Conservation (phyloP, 2,113 vertebrate genomes). For the Castor canadensis region DNA sequence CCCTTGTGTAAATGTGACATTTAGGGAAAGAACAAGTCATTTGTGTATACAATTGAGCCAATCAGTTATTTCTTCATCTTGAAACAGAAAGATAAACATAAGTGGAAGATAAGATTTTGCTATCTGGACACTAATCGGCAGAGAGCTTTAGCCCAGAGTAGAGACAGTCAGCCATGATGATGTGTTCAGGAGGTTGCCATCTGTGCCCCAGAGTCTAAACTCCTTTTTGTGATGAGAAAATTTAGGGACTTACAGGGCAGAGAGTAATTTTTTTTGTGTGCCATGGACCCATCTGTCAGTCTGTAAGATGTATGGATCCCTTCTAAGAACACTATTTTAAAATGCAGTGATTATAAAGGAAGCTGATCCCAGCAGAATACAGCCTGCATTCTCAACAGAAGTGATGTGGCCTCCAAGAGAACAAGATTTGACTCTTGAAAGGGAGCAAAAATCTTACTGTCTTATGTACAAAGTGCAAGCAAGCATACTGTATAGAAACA, state of each 20-base stretch:
- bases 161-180: background rate
- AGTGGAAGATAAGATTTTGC: background rate
- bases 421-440: background rate
- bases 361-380: background rate
- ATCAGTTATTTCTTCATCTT: background rate
- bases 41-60: background rate
- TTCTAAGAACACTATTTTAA: conserved; percentile 25
- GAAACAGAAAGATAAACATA: conserved; percentile 23
- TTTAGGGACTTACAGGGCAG: background rate
- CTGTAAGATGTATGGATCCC: background rate
- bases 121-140: background rate
- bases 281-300: background rate
- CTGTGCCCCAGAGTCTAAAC: background rate
- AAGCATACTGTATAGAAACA: background rate
- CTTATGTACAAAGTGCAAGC: background rate
- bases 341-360: background rate
- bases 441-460: background rate
- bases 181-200: background rate
- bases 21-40: background rate
- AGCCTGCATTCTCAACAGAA: background rate
- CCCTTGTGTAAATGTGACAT: background rate
- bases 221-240: background rate
- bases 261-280: background rate
- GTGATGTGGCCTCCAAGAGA: background rate
- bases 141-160: background rate